Conservation (phyloP, 2,113 vertebrate genomes). For the Apteryx owenii region DNA sequence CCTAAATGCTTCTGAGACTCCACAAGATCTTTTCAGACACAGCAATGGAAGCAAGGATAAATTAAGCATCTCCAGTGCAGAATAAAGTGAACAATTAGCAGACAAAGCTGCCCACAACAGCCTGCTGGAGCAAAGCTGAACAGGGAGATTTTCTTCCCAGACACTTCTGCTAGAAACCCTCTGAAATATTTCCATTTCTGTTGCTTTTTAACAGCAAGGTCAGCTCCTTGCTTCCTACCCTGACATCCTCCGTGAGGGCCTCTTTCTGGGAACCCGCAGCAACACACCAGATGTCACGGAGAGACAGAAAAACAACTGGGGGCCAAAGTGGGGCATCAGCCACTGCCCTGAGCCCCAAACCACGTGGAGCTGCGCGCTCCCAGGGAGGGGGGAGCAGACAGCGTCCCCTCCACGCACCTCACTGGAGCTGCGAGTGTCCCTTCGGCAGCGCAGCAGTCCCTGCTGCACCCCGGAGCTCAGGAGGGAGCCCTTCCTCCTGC, state of each 20-base stretch:
- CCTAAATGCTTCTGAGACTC: background rate
- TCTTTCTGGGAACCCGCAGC: slow-evolving; percentile 51
- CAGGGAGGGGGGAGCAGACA: background rate
- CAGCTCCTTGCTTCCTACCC: slow-evolving; percentile 36
- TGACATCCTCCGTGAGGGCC: slow-evolving; percentile 39
- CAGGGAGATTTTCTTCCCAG: background rate
- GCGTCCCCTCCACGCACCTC: background rate
- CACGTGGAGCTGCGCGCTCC: fast-evolving
- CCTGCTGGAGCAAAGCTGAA: background rate
- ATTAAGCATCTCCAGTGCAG: background rate
- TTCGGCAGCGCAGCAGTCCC: fast-evolving
- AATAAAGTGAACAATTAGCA: slow-evolving; percentile 2
- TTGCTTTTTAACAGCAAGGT: slow-evolving; percentile 44
- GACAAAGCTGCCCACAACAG: background rate
- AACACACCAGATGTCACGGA: slow-evolving; percentile 9
- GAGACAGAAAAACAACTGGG: slow-evolving; percentile 47
- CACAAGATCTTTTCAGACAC: background rate
- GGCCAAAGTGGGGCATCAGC: background rate
- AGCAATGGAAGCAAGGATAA: background rate
- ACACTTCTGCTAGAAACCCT: background rate
- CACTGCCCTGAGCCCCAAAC: background rate
- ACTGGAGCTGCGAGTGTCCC: background rate
- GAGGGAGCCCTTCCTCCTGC: background rate
- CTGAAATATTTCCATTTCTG: slow-evolving; percentile 37
- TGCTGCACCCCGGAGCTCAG: fast-evolving